Conservation (phyloP, 2,113 vertebrate species). For the Reinhardtius hippoglossoides region DNA sequence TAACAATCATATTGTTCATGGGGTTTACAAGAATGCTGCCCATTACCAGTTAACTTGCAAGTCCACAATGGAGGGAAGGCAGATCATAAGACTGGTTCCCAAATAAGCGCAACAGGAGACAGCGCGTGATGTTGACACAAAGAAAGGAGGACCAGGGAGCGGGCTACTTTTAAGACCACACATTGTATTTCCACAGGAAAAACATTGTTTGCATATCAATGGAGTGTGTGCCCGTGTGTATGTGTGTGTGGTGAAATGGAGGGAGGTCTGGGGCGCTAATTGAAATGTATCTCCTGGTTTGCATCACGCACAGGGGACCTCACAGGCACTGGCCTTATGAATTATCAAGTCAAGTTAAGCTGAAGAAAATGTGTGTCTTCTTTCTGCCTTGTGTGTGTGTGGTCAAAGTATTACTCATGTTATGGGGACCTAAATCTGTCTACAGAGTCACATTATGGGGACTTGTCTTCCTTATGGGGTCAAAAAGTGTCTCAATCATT, state of each 20-base stretch:
- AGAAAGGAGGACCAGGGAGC: constrained; percentile 56
- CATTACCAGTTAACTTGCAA: constrained; percentile 64
- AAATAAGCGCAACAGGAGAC: constrained; percentile 77
- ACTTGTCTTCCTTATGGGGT: too few relatives aligned
- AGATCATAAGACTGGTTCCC: constrained; percentile 70
- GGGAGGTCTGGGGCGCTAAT: constrained; percentile 38
- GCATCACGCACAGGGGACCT: constrained; percentile 37
- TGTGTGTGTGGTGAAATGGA: constrained; percentile 22
- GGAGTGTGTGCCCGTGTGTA: constrained; percentile 36
- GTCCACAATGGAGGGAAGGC: constrained; percentile 72
- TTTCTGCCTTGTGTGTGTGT: not conserved
- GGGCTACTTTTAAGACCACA: constrained; percentile 72
- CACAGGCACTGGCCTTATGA: constrained; percentile 7
- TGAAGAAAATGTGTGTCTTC: not conserved
- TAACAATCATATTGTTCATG: constrained; percentile 51
- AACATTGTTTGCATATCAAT: constrained; percentile 81
- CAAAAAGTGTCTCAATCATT: not conserved
- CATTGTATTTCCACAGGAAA: constrained; percentile 79
- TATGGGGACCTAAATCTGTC: too few relatives aligned
- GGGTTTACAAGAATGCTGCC: constrained; percentile 53
- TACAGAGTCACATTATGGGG: too few relatives aligned
- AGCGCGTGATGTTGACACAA: constrained; percentile 70
- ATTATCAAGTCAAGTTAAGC: constrained; percentile 16
- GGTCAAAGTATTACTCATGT: not conserved
- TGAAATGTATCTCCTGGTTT: constrained; percentile 66